Conservation (phyloP, 2,113 vertebrate species). For the Sitta europaea region DNA sequence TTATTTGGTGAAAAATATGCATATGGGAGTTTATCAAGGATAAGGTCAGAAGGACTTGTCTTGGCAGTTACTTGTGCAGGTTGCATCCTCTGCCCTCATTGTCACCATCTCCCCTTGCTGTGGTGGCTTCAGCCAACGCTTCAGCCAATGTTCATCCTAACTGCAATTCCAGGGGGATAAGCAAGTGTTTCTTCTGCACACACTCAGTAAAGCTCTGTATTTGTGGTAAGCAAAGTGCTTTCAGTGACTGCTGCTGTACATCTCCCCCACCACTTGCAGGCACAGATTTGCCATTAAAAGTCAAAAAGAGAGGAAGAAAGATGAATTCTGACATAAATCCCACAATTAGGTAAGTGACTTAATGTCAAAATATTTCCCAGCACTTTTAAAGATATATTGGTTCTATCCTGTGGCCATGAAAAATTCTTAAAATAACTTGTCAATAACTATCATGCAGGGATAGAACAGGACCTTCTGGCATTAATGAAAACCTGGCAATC, state of each 20-base stretch:
- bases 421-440: conserved; percentile 10
- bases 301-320: neutral
- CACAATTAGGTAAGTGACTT: neutral
- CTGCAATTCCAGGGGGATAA: neutral
- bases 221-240: neutral
- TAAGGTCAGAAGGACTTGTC: neutral
- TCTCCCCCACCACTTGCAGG: neutral
- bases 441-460: neutral
- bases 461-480: neutral
- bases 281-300: neutral
- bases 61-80: neutral
- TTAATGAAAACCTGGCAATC: neutral
- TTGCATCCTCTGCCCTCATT: neutral
- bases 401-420: neutral
- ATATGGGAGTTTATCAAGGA: neutral
- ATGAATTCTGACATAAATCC: neutral
- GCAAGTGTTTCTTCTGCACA: accelerated
- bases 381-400: neutral
- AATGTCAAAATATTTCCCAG: neutral
- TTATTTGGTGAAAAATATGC: neutral
- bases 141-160: neutral
- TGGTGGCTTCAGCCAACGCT: neutral
- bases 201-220: neutral
- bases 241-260: neutral
- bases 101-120: neutral